phyloP scores from a whole-genome alignment of 2,113 vertebrate genomes.

The Percina caprodes region DNA sequence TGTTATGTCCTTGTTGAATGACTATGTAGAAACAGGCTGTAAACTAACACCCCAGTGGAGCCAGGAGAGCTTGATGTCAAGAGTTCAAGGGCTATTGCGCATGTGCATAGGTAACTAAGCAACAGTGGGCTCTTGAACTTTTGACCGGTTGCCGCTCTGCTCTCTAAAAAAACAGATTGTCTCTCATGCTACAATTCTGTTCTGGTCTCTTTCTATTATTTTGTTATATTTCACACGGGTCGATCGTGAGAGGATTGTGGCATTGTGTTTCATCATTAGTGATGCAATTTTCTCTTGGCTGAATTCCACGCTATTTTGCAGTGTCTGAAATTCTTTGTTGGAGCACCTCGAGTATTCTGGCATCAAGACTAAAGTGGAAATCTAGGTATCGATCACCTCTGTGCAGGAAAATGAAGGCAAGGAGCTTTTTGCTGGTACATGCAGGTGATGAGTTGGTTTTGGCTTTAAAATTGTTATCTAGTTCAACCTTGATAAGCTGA shows the following conservation, averaged over 20 bases:
- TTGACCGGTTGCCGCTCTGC: too few species aligned
- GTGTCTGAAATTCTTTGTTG: not conserved
- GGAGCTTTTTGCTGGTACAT: not conserved
- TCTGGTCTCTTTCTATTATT: not conserved
- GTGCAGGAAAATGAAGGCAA: too few species aligned
- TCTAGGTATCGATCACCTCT: not conserved
- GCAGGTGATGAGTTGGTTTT: not conserved
- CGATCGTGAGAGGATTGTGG: not conserved
- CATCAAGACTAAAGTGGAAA: not conserved
- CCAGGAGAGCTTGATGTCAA: too few species aligned
- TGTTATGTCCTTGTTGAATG: too few species aligned
- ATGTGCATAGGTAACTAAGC: too few species aligned
- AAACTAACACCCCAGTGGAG: too few species aligned
- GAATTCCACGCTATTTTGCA: not conserved
- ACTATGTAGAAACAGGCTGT: too few species aligned
- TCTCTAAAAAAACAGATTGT: not conserved
- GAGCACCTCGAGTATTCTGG: not conserved
- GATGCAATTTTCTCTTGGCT: not conserved
- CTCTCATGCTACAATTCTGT: too few species aligned
- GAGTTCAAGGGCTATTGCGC: too few species aligned
- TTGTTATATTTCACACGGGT: not conserved
- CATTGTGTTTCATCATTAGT: conserved; percentile 11
- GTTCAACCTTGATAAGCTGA: not conserved
- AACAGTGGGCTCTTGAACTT: too few species aligned
- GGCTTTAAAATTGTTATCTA: not conserved